Base-by-base conservation (phyloP, 2,797 vertebrate genomes). In the Euthynnus affinis region DNA sequence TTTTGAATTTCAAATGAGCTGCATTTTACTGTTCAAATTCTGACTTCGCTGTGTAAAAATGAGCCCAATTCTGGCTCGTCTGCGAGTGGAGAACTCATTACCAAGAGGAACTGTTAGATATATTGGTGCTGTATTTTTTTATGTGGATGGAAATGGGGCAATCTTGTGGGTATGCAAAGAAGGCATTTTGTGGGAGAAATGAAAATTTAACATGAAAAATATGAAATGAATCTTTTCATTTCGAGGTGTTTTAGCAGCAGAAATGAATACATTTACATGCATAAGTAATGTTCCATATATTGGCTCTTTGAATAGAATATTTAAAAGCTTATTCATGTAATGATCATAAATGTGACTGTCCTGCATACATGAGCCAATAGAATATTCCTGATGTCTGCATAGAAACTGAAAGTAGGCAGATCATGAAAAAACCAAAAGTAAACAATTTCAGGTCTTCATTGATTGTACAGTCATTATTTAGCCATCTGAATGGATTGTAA, bases 1-100 rank as follows among this genome's bases (percentile, higher is more conserved):
- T 52, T 34, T n/a, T 49, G 22, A 68, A 68, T 78, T 64, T 57
- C 18, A 29, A 57, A 71, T 74, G 34, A 67, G 52, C 48, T 40
- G 34, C n/a, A n/a, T 42, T 71, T 46, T 9, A 74, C 55, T 55
- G 27, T 55, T 58, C 34, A 49, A 51, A 25, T 62, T 23, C 44
- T n/a, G 34, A 42, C 14, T 34, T n/a, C 13, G 23, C 59, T 17
- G 40, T 22, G 66, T 52, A 15, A 71, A 78, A 53, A 68, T 27
- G 40, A 64, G 62, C 29, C 65, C 27, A 29, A 18, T 46, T 34
- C 12, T 0, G 15, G 37, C 60, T 65, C 12, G 14, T 29, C n/a
- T 57, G 25, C 42, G 2, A 49, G 34, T 14, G n/a, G 52, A 74
- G 40, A 59, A 67, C 51, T 77, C 77, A 52, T 86, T 71, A 68